Conservation (phyloP, 2,888 invertebrate species). For the Apantesis nais region DNA sequence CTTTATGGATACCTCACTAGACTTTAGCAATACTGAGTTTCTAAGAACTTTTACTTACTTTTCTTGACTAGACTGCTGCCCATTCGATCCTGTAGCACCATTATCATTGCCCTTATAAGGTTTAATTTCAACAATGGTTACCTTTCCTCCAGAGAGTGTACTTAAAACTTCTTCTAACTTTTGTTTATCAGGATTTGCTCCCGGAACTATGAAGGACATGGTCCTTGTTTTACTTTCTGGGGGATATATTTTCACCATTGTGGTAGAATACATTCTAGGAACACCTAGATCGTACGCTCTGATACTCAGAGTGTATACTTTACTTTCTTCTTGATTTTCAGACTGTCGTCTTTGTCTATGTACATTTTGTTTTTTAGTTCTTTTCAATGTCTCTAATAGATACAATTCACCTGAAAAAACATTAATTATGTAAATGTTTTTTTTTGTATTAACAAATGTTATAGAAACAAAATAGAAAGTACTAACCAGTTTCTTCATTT, state of each 20-base stretch:
- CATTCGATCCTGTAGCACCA: conserved; percentile 82
- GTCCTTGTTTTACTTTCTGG: conserved; percentile 91
- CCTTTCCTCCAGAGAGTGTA: conserved; percentile 92
- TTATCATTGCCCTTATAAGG: conserved; percentile 87
- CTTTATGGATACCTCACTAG: neutral
- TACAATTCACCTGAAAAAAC: conserved; percentile 86
- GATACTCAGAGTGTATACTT: conserved; percentile 88
- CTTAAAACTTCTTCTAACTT: conserved; percentile 91
- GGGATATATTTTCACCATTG: conserved; percentile 91
- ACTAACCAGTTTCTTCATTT: conserved; percentile 89
- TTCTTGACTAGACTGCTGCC: conserved; percentile 84
- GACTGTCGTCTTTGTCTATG: conserved; percentile 81
- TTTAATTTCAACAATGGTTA: conserved; percentile 90
- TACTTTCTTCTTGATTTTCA: conserved; percentile 73
- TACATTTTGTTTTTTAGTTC: conserved; percentile 73
- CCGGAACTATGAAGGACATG: conserved; percentile 93
- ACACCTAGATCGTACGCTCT: conserved; percentile 94
- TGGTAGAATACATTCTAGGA: conserved; percentile 90
- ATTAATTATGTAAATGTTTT: neutral
- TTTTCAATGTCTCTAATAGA: conserved; percentile 83
- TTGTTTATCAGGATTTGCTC: conserved; percentile 89
- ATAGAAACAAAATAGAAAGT: neutral
- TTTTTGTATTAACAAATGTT: no score
- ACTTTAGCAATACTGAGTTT: neutral
- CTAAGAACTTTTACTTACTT: conserved; percentile 65